These are phyloP conservation scores for Bembecia ichneumoniformis DNA, from an alignment of 2,888 invertebrate genomes.

Conservation along the genomic window DNA sequence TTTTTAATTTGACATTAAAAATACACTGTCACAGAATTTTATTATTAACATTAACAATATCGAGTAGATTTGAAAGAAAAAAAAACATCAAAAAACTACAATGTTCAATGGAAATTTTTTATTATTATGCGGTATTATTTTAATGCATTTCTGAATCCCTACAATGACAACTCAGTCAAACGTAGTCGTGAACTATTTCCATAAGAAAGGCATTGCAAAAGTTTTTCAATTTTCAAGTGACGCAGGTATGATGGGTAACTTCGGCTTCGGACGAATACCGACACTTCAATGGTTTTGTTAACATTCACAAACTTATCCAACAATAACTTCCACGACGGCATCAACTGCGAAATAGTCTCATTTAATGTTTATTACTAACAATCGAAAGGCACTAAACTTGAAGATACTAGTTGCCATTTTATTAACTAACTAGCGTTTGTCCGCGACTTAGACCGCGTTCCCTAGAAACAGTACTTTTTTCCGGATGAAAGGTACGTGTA, in stretches of 20 bases:
- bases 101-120: too few species aligned
- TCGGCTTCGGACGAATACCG: slow-evolving; percentile 49
- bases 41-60: too few species aligned
- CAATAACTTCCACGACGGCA: neutral
- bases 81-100: too few species aligned
- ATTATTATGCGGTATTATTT: neutral
- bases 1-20: too few species aligned
- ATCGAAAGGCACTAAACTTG: neutral
- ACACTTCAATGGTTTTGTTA: slow-evolving; percentile 6
- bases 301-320: slow-evolving; percentile 5
- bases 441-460: too few species aligned
- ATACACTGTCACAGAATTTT: too few species aligned
- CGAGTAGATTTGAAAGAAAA: too few species aligned
- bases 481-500: too few species aligned
- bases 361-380: neutral
- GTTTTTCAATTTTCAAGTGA: slow-evolving; percentile 72
- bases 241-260: slow-evolving; percentile 68
- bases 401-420: too few species aligned
- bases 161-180: slow-evolving; percentile 69
- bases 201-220: slow-evolving; percentile 69
- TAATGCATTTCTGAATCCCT: slow-evolving; percentile 46
- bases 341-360: neutral
- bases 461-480: too few species aligned
- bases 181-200: slow-evolving; percentile 67
- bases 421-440: too few species aligned